Conservation (phyloP, 2,797 vertebrate genomes). For the Podarcis siculus region DNA sequence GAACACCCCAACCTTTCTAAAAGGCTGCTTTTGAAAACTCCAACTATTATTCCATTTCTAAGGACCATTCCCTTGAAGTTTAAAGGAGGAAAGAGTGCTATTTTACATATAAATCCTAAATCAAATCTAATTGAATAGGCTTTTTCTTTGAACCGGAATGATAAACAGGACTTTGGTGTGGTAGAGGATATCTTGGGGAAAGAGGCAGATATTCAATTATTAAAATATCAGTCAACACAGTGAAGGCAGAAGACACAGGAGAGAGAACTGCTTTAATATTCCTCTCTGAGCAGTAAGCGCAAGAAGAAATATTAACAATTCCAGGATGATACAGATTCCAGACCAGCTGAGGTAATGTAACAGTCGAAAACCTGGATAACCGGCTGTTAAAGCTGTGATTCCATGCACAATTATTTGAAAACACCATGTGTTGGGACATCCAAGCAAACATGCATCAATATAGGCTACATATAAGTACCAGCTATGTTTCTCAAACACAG, state of each 20-base stretch:
- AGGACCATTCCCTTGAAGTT: conserved; percentile 13
- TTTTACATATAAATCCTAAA: conserved; percentile 14
- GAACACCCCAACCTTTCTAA: neutral
- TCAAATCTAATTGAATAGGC: conserved; percentile 21
- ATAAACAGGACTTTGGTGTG: conserved; percentile 3
- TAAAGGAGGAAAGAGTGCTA: neutral
- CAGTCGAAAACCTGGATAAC: accelerated
- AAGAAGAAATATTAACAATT: conserved; percentile 16
- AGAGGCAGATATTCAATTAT: conserved; percentile 4
- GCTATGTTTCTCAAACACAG: neutral
- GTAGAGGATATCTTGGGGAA: neutral
- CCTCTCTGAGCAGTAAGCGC: neutral
- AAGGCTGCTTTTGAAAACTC: neutral
- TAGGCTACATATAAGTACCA: neutral
- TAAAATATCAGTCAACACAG: conserved; percentile 14
- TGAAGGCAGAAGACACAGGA: conserved; percentile 15
- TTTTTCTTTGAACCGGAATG: conserved; percentile 9
- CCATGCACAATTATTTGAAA: neutral
- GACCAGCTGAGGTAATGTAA: neutral
- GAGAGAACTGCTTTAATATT: conserved; percentile 29
- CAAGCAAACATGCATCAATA: too few relatives aligned
- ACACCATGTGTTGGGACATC: neutral
- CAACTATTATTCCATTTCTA: neutral
- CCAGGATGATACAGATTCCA: neutral
- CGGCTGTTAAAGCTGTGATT: neutral